Base-by-base conservation (phyloP, 2,113 vertebrate genomes). In the Phainopepla nitens region DNA sequence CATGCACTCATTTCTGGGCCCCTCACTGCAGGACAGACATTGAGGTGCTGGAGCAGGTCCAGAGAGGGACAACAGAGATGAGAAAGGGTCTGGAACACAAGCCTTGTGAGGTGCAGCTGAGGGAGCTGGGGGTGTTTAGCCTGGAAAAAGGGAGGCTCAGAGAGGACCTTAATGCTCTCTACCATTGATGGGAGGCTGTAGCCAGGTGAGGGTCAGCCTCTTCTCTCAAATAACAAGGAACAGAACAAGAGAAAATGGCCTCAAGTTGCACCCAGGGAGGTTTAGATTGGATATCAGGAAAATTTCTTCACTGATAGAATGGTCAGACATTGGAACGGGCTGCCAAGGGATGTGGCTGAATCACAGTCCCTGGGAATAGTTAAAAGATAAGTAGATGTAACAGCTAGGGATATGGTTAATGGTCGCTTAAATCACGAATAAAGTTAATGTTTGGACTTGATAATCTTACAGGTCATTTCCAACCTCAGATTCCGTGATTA, bases 41-140 rank as follows among this genome's bases (percentile, higher is more conserved):
- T 36, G 44, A 44, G 27, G 33, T 0, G 3, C 8, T 50, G 53
- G 10, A 14, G 3, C 0, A 0, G 7, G 45, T n/a, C 22, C 36
- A 66, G 51, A 73, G 44, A 73, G 33, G 23, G 15, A 2, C 19
- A n/a, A 16, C 0, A 3, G 28, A 57, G 19, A 6, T 21, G 22
- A 33, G 7, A 29, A 44, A 51, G 36, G 19, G 5, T n/a, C 33
- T 57, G 57, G 68, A 65, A 27, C 36, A 72, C 22, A 33, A 20
- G 13, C 16, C 15, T 33, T 18, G 20, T 24, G 28, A 45, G 28
- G 22, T 4, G 28, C 10, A 44, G 10, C 20, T 19, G 28, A 73
- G 22, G 28, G 6, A 68, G 39, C 11, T 41, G 10, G 3, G 33
- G 4, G 3, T 51, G 29, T 42, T 85, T 36, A 36, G 11, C 7